Evolutionary conservation across 2,113 vertebrate genomes (phyloP), one percentile per base, ranked within the genome.

Genomic region (Scytalopus superciliaris): DNA sequence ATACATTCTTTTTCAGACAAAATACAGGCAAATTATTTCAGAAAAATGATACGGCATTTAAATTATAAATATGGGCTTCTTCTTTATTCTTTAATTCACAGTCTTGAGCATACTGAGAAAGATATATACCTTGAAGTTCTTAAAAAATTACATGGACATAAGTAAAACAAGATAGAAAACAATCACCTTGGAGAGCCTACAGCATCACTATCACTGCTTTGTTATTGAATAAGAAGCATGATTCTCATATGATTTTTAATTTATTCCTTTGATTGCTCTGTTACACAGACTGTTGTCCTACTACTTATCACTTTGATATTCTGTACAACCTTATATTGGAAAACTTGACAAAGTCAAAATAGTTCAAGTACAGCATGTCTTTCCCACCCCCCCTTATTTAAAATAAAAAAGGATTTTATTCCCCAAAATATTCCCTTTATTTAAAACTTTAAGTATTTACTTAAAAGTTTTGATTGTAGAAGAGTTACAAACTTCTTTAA

Each of bases 341-440:
- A 56, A 83, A 57, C 6, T 10, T 30, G 2, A 67, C 28, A 63
- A 89, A 0, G 0, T 11, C 27, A 4, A 77, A 74, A 8, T 12
- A 70, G 15, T 68, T 84, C 24, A 64, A 74, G 21, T 14, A 42
- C 13, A 62, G 25, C 16, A 67, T 17, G 9, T 24, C 9, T 19
- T 30, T 19, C 6, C 3, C 6, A 7, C 9, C 24, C 30, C 30
- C 12, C 1, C 5, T 53, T 22, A 44, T 21, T 18, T 31, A 68
- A 50, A 10, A 37, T 24, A 6, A 25, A 64, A 63, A 79, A 60
- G 4, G 2, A 45, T 9, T 62, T 72, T 57, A 15, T 68, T 84
- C 30, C 4, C 0, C 45, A 42, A 73, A 82, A 70, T 47, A 7
- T 5, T 35, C 4, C 5, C 14, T 47, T 10, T 19, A 33, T 52